Base-by-base conservation (phyloP, 2,797 vertebrate genomes). In the Alca torda region DNA sequence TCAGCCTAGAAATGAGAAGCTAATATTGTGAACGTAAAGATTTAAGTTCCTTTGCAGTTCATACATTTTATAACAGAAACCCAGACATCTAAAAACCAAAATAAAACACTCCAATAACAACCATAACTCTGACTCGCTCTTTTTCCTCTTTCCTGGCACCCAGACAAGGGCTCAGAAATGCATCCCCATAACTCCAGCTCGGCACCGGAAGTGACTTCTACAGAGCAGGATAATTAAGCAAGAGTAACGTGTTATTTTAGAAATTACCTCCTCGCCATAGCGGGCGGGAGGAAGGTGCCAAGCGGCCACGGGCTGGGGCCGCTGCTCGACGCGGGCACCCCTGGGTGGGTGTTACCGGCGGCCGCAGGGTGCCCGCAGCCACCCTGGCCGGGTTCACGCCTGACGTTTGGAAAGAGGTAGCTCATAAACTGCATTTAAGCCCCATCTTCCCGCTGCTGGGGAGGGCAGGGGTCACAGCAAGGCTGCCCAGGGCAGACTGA, bases 31-130 rank as follows among this genome's bases (percentile, higher is more conserved):
- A 94, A 90, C 91, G 86, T 88, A 91, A 95, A 94, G 95, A 95
- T 93, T 95, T 94, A 93, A 91, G 95, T 95, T 97, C 90, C 85
- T 94, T 93, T 94, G 95, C 90, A 97, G 94, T 93, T 97, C 92
- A 89, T 96, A 95, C 91, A 56, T 92, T 96, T 95, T 93, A 92
- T 80, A 96, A 89, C 90, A 96, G 94, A 97, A 96, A 96, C 51
- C 84, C 90, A 96, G 96, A 97, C 95, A 91, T 95, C 90, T 85
- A 87, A 97, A 97, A 96, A 84, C 73, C 84, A 94, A 94, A 96
- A 96, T 92, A 96, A 97, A 96, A 79, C 78, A 75, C 91, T 96
- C 87, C 94, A 95, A 97, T 94, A 94, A 94, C 95, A 96, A 96
- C 84, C 81, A n/a, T 92, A 93, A 95, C 93, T 95, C 86, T 61